A percentile compares a stretch with the other conserved stretches of the same genome.
Evolutionary conservation across 2,797 vertebrate species (phyloP).

Genomic region (Anguilla anguilla): DNA sequence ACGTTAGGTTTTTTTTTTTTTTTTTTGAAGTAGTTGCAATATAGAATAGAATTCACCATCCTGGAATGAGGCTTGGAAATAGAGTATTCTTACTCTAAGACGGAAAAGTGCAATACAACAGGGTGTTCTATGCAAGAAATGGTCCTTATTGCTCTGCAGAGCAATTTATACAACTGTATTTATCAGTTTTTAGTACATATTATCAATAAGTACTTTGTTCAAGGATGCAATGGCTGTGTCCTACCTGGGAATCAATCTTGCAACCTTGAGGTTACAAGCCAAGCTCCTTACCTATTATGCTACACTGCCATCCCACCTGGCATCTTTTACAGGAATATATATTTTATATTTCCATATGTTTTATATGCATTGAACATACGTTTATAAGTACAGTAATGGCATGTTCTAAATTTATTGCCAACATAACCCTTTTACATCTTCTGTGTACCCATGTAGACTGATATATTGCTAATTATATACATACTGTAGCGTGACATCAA

Average conservation of each 20-base stretch:
- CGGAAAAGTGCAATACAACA: background rate
- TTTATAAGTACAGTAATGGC: background rate
- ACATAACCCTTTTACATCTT: background rate
- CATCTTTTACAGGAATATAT: no score
- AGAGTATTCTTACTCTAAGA: background rate
- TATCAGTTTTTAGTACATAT: no score
- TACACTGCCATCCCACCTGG: no score
- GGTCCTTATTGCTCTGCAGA: no score
- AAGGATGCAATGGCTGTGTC: no score
- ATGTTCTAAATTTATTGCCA: background rate
- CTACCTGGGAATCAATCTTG: no score
- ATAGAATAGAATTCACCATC: background rate
- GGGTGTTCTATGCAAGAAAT: background rate
- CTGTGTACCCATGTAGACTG: background rate
- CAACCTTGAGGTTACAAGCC: no score
- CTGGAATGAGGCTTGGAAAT: background rate
- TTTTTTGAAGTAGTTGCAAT: background rate
- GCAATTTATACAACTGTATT: no score
- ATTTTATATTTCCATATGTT: no score
- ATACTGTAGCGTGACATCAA: background rate
- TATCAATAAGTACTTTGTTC: no score
- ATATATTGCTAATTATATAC: background rate
- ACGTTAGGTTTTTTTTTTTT: background rate
- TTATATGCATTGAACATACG: no score
- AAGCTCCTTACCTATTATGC: no score